These are phyloP conservation scores for Streptopelia turtur DNA, from an alignment of 2,797 vertebrate genomes.

Conservation along the genomic window DNA sequence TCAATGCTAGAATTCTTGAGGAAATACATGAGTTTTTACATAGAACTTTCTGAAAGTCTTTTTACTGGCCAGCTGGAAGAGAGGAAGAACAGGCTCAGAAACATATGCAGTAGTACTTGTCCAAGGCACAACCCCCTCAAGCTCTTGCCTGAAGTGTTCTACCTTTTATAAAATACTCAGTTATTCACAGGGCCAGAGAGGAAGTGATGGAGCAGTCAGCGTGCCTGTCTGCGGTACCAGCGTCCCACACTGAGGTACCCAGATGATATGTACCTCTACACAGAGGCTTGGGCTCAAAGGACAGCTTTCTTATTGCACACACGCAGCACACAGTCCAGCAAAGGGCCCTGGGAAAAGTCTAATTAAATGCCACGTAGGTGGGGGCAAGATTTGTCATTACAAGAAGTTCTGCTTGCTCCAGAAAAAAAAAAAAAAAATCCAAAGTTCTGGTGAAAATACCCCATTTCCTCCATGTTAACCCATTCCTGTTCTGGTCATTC, in stretches of 20 bases:
- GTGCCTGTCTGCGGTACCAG: not conserved
- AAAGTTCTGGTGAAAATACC: not conserved
- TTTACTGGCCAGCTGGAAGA: not conserved
- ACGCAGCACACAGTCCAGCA: not conserved
- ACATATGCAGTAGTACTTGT: not conserved
- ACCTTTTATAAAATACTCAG: not conserved
- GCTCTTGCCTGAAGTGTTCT: not conserved
- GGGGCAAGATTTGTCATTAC: not conserved
- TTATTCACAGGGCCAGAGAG: not conserved
- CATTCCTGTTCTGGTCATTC: not conserved
- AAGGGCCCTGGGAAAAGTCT: not conserved
- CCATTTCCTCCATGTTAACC: not conserved
- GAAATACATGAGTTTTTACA: not conserved
- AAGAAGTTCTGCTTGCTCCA: not conserved
- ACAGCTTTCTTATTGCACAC: not conserved
- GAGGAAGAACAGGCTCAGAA: not conserved
- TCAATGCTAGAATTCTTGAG: not conserved
- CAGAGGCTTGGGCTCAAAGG: not conserved
- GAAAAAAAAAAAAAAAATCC: not conserved
- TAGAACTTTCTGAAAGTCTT: not conserved
- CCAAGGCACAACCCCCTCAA: not conserved
- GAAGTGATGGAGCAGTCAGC: not conserved
- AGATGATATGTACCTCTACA: fast-evolving
- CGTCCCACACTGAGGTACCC: not conserved
- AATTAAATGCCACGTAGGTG: not conserved